Percentiles rank a stretch among this genome's conserved stretches.
phyloP scores from a whole-genome alignment of 1,140 invertebrate species.

The Drosophila virilis region DNA sequence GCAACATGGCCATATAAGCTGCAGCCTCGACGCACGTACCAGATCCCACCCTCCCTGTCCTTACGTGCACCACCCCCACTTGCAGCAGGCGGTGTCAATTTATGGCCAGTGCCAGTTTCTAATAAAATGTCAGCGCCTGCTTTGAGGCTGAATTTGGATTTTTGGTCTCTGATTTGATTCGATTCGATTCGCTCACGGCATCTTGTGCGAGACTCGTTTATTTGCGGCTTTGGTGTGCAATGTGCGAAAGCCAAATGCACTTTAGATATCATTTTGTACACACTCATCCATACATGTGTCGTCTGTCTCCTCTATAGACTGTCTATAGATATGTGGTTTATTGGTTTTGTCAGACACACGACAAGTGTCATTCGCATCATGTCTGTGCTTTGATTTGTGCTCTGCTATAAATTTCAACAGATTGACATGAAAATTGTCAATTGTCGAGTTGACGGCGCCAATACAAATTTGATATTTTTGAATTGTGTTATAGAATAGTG shows the following conservation, averaged over 20 bases:
- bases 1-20: constrained; percentile 13
- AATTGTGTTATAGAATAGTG: background rate
- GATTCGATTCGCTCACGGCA: constrained; percentile 41
- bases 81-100: constrained; percentile 60
- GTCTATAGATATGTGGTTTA: constrained; percentile 43
- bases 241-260: constrained; percentile 65
- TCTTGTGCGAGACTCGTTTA: constrained; percentile 58
- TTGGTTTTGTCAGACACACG: constrained; percentile 64
- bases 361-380: constrained; percentile 40
- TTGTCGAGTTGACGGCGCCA: constrained; percentile 63
- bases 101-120: constrained; percentile 64
- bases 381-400: constrained; percentile 61
- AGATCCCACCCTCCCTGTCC: background rate
- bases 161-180: constrained; percentile 42
- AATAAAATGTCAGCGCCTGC: constrained; percentile 56
- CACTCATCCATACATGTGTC: constrained; percentile 3
- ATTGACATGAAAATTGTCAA: constrained; percentile 78
- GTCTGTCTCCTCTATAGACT: background rate
- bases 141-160: constrained; percentile 23
- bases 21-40: constrained; percentile 34
- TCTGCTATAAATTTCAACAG: constrained; percentile 71
- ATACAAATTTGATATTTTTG: constrained; percentile 32
- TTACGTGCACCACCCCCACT: constrained; percentile 7
- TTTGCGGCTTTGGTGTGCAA: constrained; percentile 60
- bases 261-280: constrained; percentile 62